Conservation (phyloP, 2,888 invertebrate genomes). For the Ornithoptera priamus region DNA sequence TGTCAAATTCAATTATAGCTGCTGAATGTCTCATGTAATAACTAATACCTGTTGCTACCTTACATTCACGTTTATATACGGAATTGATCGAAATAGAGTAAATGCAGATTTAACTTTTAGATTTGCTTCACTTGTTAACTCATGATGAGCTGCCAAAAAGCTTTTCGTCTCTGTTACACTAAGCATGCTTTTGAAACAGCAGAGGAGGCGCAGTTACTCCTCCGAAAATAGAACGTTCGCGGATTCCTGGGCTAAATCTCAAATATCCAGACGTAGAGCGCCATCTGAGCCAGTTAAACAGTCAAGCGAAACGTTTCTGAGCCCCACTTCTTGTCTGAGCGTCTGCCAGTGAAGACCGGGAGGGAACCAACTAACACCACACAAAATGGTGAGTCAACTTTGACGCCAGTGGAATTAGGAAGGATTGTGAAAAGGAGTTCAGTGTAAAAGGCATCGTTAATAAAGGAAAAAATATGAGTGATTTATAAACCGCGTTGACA, state of each 20-base stretch:
- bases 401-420: conserved; percentile 72
- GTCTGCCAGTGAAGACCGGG: conserved; percentile 86
- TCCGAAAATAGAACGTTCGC: conserved; percentile 78
- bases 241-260: conserved; percentile 82
- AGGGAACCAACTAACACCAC: conserved; percentile 82
- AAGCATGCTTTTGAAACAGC: conserved; percentile 48
- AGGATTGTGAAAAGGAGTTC: conserved; percentile 71
- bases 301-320: conserved; percentile 82
- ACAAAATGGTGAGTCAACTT: conserved; percentile 84
- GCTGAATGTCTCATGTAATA: conserved; percentile 29
- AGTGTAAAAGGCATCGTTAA: conserved; percentile 68
- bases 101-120: conserved; percentile 74
- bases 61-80: conserved; percentile 51
- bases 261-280: conserved; percentile 82
- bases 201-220: conserved; percentile 60
- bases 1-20: neutral
- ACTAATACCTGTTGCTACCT: conserved; percentile 47
- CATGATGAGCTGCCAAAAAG: conserved; percentile 47
- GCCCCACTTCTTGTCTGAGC: conserved; percentile 89
- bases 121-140: conserved; percentile 56
- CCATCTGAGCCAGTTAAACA: conserved; percentile 88
- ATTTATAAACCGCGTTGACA: conserved; percentile 48
- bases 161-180: conserved; percentile 59
- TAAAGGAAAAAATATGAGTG: conserved; percentile 49
- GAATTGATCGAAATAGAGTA: conserved; percentile 74